Evolutionary conservation across 1,140 invertebrate species (phyloP), one percentile per base, ranked within the genome.

Genomic region (Belonocnema kinseyi): DNA sequence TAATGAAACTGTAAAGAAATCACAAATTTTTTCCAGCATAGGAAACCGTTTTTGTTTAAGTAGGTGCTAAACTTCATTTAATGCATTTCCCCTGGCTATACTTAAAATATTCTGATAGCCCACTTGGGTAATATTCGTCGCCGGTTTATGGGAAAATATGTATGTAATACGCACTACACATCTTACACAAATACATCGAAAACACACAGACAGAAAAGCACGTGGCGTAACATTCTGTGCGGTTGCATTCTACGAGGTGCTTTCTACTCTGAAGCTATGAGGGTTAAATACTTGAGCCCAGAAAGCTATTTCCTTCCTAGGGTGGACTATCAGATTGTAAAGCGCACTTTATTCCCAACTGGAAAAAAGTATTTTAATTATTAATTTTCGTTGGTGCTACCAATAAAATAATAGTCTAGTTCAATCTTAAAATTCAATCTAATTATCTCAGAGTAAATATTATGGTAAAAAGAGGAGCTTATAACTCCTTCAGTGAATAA

Each of bases 191-290:
- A 40, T 12, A 66, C 58, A 66, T 14, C 14, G 58, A 66, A 66
- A 13, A n/a, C 11, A 33, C 58, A 40, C 26, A 17, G 8, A 19
- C 2, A 40, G 12, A 14, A 66, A 61, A 61, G 17, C 56, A 66
- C 40, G 58, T 66, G 13, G 21, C 21, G 26, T 40, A 11, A 66
- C 58, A 66, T 66, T 66, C 58, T 66, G 10, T 66, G 58, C 16
- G 58, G 58, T 66, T 66, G 26, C 58, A 66, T 13, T 66, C 58
- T 40, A 16, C 58, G 14, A 66, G 58, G 58, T 66, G 40, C 40
- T 66, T 66, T 66, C 26, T 66, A 33, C 21, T 40, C n/a, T 56
- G 52, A 14, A 54, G 17, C 58, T 66, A 66, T 13, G 56, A 40
- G 21, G 21, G 58, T 40, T 66, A 66, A 33, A 66, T 66, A 33